A percentile compares a stretch with the other conserved stretches of the same genome.
phyloP scores from a whole-genome alignment of 2,888 invertebrate species.

The Oscheius onirici region DNA sequence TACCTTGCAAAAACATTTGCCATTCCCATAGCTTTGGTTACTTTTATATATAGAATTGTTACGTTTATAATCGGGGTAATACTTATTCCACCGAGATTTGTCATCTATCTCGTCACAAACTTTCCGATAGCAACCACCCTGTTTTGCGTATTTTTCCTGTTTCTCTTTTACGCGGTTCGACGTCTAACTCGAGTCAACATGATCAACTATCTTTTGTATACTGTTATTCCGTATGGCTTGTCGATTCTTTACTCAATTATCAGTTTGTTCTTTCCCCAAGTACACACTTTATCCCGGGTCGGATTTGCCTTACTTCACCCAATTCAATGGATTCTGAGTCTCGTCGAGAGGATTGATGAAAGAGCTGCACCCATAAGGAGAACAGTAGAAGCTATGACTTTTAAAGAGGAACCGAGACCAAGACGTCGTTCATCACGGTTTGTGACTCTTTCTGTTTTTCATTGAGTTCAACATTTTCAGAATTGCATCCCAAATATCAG shows the following conservation, averaged over 20 bases:
- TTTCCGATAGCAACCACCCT: conserved; percentile 5
- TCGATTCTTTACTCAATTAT: conserved; percentile 45
- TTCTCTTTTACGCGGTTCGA: not conserved
- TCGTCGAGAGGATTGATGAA: conserved; percentile 44
- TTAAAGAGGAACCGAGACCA: no score
- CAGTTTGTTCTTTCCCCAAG: conserved; percentile 46
- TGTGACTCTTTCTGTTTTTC: not conserved
- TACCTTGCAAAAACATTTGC: not conserved
- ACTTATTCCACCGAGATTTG: conserved; percentile 5
- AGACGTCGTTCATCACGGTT: no score
- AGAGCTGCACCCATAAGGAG: conserved; percentile 46
- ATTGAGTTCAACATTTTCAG: not conserved
- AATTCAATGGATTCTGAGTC: conserved; percentile 42
- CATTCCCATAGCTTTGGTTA: conserved; percentile 7
- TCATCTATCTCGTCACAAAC: conserved; percentile 8
- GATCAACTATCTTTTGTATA: conserved; percentile 44
- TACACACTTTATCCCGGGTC: conserved; percentile 34
- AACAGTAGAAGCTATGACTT: conserved; percentile 43
- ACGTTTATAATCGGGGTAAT: not conserved
- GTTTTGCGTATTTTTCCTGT: not conserved
- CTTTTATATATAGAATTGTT: not conserved
- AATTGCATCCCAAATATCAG: not conserved
- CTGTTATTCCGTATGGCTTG: conserved; percentile 43
- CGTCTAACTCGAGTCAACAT: conserved; percentile 17
- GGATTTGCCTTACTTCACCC: conserved; percentile 40